These are phyloP conservation scores for Lasaia peninsularis DNA, from an alignment of 1,140 invertebrate genomes.

Conservation along the genomic window DNA sequence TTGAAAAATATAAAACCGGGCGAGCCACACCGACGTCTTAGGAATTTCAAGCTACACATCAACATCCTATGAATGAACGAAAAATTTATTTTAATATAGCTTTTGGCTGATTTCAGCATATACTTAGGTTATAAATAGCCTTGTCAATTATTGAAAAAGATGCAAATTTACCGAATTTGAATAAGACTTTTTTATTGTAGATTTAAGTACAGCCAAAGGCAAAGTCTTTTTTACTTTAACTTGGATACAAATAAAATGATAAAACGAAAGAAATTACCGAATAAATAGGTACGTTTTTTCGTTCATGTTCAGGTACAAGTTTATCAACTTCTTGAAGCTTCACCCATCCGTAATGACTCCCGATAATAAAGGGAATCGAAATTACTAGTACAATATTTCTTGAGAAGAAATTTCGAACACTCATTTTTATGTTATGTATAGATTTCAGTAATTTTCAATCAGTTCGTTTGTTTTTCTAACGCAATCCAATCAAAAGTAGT, in stretches of 20 bases:
- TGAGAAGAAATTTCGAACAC: conserved; percentile 45
- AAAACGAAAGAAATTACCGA: conserved; percentile 26
- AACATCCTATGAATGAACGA: too few species aligned
- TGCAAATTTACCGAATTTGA: too few species aligned
- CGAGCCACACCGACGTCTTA: too few species aligned
- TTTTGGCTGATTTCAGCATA: too few species aligned
- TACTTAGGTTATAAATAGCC: too few species aligned
- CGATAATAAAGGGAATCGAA: conserved; percentile 70
- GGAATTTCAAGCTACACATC: too few species aligned
- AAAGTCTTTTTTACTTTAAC: too few species aligned
- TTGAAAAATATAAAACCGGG: too few species aligned
- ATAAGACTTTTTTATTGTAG: too few species aligned
- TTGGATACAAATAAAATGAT: neutral
- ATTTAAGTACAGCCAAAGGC: too few species aligned
- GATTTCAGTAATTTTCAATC: neutral
- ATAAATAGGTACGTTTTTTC: conserved; percentile 57
- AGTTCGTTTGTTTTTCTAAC: neutral
- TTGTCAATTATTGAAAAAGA: too few species aligned
- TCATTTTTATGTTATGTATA: conserved; percentile 34
- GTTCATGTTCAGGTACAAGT: conserved; percentile 65
- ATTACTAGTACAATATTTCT: conserved; percentile 69
- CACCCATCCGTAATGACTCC: conserved; percentile 75
- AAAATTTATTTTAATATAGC: too few species aligned
- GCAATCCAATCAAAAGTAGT: neutral
- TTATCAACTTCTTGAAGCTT: conserved; percentile 71